Base-by-base conservation (phyloP, 1,140 invertebrate species). In the Triops longicaudatus region DNA sequence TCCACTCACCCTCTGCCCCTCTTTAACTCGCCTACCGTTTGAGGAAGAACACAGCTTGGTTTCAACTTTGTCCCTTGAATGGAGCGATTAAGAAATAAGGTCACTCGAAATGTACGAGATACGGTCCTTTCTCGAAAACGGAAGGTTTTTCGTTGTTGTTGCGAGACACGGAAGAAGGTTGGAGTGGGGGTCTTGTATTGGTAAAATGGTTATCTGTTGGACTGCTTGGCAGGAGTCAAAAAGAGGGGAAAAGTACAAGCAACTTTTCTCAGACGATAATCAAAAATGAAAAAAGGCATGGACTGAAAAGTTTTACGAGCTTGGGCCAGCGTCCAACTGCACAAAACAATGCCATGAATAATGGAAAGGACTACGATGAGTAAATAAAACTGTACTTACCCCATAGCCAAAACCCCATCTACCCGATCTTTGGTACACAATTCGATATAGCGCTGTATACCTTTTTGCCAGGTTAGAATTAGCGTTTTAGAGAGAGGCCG, bases 271-370 rank as follows among this genome's bases (percentile, higher is more conserved):
- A 63, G 50, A 37, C 31, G 31, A 63, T 63, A 63, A 63, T 63
- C 50, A 63, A 37, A 63, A 14, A 63, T 63, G 50, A 63, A 22
- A 63, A 63, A 63, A 63, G 22, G 50, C 50, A 63, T 17, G 50
- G 50, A 63, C 50, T 63, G 50, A 63, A 63, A 63, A 63, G 50
- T 63, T 63, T 63, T 63, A 63, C 50, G 50, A 63, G 50, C 50
- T 63, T 63, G 50, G 50, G 50, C 50, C 50, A 63, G 50, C 50
- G 50, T 63, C 50, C 50, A 63, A 63, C 50, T n/a, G 50, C 50
- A 63, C 50, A 63, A 63, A 63, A 63, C 50, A 63, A 63, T 63
- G 50, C 22, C 50, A 63, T 63, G 50, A 63, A 63, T 63, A 63
- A 63, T 63, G 50, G 50, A 63, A 63, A 17, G 50, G 50, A 17